Conservation (phyloP, 2,113 vertebrate genomes). For the Stegostoma tigrinum region DNA sequence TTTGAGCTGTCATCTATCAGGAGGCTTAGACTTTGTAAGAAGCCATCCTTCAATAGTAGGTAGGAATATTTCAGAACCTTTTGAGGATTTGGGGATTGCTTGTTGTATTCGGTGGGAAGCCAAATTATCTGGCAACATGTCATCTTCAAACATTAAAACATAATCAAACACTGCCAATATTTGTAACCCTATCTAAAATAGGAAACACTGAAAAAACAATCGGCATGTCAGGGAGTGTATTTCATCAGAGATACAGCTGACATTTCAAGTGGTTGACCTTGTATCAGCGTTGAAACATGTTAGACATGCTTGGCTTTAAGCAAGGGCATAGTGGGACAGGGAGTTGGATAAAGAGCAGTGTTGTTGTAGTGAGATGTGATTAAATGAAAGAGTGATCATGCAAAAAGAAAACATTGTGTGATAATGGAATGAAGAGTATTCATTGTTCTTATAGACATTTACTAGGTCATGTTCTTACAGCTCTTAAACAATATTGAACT, state of each 20-base stretch:
- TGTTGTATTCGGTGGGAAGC: background rate
- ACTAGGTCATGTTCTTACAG: background rate
- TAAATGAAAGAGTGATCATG: too few relatives aligned
- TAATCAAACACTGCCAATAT: background rate
- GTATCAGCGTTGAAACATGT: background rate
- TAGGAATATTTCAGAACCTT: background rate
- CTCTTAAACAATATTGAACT: background rate
- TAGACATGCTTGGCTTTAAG: background rate
- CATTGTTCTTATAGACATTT: background rate
- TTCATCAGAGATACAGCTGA: background rate
- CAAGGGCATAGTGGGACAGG: background rate
- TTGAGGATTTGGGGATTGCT: background rate
- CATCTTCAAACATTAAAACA: background rate
- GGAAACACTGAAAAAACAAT: background rate
- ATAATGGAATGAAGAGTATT: too few relatives aligned
- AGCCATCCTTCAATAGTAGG: background rate
- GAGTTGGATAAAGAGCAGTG: background rate
- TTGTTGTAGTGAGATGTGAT: too few relatives aligned
- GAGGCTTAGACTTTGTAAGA: background rate
- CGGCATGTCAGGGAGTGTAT: background rate
- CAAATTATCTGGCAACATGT: background rate
- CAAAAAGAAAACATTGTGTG: too few relatives aligned
- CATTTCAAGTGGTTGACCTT: background rate
- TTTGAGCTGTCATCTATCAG: background rate
- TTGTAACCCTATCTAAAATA: background rate